Conservation (phyloP, 1,140 invertebrate genomes). For the honey bee (Apis mellifera) region DNA sequence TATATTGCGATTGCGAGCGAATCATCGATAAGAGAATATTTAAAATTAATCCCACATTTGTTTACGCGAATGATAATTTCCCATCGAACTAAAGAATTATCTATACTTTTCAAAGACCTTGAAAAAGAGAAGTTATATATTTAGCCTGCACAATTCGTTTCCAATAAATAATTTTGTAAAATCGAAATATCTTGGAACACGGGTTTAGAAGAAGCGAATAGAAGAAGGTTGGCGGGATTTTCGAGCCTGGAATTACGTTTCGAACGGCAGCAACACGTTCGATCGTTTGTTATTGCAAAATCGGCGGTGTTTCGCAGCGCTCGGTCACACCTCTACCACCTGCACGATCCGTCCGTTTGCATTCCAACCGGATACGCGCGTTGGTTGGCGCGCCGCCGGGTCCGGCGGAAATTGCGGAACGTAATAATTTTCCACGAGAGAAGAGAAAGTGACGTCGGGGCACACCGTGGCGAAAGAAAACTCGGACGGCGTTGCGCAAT, state of each 20-base stretch:
- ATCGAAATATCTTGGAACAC: no score
- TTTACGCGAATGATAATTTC: no score
- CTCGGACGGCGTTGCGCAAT: not conserved
- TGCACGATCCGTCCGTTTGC: conserved; percentile 44
- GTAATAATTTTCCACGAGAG: conserved; percentile 68
- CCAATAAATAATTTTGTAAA: no score
- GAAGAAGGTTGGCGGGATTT: no score
- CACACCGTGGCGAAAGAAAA: conserved; percentile 30
- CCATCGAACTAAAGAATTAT: no score
- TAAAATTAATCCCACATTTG: no score
- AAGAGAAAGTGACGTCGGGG: conserved; percentile 56
- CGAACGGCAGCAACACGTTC: not conserved
- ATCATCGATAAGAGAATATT: no score
- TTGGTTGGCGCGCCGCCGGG: conserved; percentile 4
- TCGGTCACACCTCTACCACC: conserved; percentile 38
- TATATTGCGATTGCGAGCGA: no score
- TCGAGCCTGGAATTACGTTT: not conserved
- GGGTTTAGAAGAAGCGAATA: no score
- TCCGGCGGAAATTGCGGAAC: conserved; percentile 71
- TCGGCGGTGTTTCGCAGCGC: not conserved
- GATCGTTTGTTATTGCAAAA: conserved; percentile 7
- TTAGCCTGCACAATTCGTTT: no score
- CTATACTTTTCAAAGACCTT: no score
- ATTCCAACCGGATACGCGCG: conserved; percentile 62
- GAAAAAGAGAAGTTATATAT: no score